These are phyloP conservation scores for Mus caroli DNA, from an alignment of 2,797 vertebrate species.

Conservation along the genomic window DNA sequence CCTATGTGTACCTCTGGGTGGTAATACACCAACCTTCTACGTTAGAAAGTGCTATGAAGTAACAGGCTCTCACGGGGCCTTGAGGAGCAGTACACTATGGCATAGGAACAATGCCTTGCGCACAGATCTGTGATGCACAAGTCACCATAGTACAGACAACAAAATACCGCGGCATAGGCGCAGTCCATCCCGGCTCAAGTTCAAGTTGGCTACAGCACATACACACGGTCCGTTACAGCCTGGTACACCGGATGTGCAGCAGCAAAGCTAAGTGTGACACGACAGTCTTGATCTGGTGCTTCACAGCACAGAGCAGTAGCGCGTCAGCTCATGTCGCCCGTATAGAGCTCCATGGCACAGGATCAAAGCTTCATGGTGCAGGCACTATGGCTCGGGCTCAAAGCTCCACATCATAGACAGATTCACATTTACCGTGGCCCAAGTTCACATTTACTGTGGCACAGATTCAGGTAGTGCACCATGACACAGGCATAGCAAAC, in stretches of 20 bases:
- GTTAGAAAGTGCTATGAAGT: neutral
- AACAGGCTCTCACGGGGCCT: too few relatives aligned
- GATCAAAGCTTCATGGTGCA: neutral
- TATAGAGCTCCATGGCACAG: neutral
- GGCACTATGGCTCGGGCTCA: neutral
- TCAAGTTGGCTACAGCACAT: neutral
- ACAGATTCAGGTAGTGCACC: neutral
- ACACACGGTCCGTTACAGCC: neutral
- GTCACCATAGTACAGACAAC: too few relatives aligned
- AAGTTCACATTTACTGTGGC: neutral
- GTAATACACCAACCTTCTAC: too few relatives aligned
- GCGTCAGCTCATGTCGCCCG: neutral
- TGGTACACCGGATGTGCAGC: neutral
- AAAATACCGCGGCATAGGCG: neutral
- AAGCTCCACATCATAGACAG: neutral
- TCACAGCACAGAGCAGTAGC: neutral
- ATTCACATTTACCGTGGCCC: too few relatives aligned
- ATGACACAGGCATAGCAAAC: neutral
- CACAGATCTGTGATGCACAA: neutral
- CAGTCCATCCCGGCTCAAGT: neutral
- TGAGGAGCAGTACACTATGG: accelerated
- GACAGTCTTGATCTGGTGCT: too few relatives aligned
- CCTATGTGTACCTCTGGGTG: neutral
- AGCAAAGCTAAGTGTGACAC: neutral
- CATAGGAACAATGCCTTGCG: too few relatives aligned